Evolutionary conservation across 2,888 invertebrate species (phyloP), one percentile per base, ranked within the genome.

Genomic region (Pterostichus niger): DNA sequence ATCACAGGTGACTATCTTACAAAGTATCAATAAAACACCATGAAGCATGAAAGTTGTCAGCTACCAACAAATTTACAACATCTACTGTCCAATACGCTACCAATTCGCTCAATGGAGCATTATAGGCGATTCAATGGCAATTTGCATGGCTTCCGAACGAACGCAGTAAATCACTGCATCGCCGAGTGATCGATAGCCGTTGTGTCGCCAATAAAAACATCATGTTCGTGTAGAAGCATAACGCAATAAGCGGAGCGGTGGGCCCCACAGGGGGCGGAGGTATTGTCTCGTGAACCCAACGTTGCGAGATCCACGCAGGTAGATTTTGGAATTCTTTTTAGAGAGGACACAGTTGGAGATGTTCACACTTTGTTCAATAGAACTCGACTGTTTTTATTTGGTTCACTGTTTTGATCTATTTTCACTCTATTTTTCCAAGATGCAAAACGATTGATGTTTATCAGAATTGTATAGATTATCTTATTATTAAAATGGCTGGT

Each of bases 221-320:
- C 84, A 84, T 81, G 82, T 84, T 61, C 81, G 61, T 44, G 84
- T 86, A 85, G 84, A 84, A 85, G 83, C 85, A 84, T 84, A 84
- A 84, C 84, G 85, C 83, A 85, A 84, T 85, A 84, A 84, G 73
- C 64, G 83, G 79, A 71, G 76, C 52, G n/a, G 35, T 52, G 56
- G 24, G 15, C 68, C 17, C 68, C 17, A 13, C 40, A 6, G 68
- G 68, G 11, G 3, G 24, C 56, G 40, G 13, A 7, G 68, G 64
- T 10, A 35, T 64, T 40, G 64, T 64, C 64, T 40, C 64, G 64
- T 64, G 17, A 40, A 4, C 4, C 2, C 7, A 6, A 17, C 15
- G 24, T 24, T 24, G 24, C 24, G 40, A 40, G 40, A 40, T 64
- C 40, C 6, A 10, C 31, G 59, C 24, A 52, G 52, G 52, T 52